These are phyloP conservation scores for Tiphia femorata DNA, from an alignment of 2,888 invertebrate species.

Conservation along the genomic window DNA sequence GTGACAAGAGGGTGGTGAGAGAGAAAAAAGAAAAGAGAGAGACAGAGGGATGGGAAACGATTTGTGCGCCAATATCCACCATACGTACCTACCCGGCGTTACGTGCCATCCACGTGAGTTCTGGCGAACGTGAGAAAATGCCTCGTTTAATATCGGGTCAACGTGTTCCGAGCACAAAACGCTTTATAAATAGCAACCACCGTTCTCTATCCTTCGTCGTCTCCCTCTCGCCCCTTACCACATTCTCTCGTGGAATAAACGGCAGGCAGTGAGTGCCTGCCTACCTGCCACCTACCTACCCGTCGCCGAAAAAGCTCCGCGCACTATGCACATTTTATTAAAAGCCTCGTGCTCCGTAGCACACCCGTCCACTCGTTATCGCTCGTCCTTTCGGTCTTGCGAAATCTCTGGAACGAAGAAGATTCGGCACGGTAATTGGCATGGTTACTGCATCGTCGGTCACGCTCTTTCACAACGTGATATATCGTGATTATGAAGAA, in stretches of 20 bases:
- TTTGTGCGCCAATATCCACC: neutral
- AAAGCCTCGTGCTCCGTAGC: neutral
- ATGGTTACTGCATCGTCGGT: no score
- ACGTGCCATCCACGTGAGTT: neutral
- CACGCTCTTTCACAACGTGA: no score
- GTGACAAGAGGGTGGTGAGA: neutral
- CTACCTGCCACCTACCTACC: no score
- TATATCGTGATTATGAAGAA: no score
- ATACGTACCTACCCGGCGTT: neutral
- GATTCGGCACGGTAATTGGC: no score
- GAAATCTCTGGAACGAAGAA: no score
- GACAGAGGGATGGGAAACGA: neutral
- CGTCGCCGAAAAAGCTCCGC: neutral
- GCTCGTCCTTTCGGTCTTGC: neutral
- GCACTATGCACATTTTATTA: neutral
- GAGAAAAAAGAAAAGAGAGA: neutral
- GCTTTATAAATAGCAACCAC: neutral
- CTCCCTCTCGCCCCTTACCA: neutral
- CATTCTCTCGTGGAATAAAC: no score
- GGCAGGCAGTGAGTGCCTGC: no score
- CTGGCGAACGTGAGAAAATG: neutral
- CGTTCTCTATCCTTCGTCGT: neutral
- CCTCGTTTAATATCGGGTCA: neutral
- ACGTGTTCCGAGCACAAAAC: neutral
- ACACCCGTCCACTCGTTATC: neutral